These are phyloP conservation scores for Astreopora myriophthalma DNA, from an alignment of 64 coral and sea anemone species.

Conservation along the genomic window DNA sequence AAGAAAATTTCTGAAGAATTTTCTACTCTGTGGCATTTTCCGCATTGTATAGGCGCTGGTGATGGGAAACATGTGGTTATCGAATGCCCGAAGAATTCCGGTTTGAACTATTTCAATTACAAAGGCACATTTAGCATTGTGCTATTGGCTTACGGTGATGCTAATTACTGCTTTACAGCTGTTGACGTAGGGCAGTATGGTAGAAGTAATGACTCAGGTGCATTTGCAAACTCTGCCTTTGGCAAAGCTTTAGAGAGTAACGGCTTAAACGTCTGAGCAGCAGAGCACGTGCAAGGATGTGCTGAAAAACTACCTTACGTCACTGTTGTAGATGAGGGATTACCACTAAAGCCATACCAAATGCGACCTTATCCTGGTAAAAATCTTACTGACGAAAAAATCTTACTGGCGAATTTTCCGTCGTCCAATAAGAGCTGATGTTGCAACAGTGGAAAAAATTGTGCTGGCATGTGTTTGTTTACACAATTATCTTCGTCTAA, in stretches of 20 bases:
- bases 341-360: slow-evolving; percentile 5
- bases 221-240: slow-evolving; percentile 19
- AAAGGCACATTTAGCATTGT: slow-evolving; percentile 65
- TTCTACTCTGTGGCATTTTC: slow-evolving; percentile 49
- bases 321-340: slow-evolving; percentile 41
- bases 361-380: slow-evolving; percentile 48
- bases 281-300: slow-evolving; percentile 10
- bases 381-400: slow-evolving; percentile 37
- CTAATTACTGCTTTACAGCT: slow-evolving; percentile 63
- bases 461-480: slow-evolving; percentile 47
- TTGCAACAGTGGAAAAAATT: slow-evolving; percentile 47
- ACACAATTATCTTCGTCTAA: slow-evolving; percentile 56
- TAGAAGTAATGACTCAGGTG: slow-evolving; percentile 22
- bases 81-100: slow-evolving; percentile 35
- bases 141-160: slow-evolving; percentile 56
- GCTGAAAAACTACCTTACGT: slow-evolving; percentile 1
- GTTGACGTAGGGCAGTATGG: slow-evolving; percentile 59
- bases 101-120: slow-evolving; percentile 66
- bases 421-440: slow-evolving; percentile 14
- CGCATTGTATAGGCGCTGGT: slow-evolving; percentile 34
- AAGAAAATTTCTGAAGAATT: slow-evolving; percentile 54
- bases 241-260: slow-evolving; percentile 37
- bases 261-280: not conserved
- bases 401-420: slow-evolving; percentile 50
- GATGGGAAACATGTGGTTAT: slow-evolving; percentile 67